phyloP scores from a whole-genome alignment of 2,113 vertebrate species.

The Gallinago undulata region DNA sequence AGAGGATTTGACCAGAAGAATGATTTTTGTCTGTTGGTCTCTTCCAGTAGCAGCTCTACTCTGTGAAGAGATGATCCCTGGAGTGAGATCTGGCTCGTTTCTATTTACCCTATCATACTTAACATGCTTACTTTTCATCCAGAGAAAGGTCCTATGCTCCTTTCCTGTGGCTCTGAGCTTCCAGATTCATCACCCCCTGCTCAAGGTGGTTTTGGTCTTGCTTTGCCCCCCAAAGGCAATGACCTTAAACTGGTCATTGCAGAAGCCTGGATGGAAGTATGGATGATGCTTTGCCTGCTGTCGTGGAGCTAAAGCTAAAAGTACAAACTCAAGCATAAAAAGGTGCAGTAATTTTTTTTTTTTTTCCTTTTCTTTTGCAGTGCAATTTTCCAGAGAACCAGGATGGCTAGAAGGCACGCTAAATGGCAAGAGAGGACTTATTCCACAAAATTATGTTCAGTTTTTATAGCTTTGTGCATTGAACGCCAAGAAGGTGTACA shows the following conservation, averaged over 20 bases:
- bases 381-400: slow-evolving; percentile 88
- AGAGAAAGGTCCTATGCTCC: background rate
- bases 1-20: background rate
- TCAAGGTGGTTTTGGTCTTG: background rate
- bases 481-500: slow-evolving; percentile 72
- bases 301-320: background rate
- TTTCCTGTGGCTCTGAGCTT: background rate
- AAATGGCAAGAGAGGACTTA: slow-evolving; percentile 94
- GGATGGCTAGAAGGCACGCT: slow-evolving; percentile 97
- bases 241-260: background rate
- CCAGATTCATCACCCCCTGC: background rate
- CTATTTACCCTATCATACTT: background rate
- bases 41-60: background rate
- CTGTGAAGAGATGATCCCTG: background rate
- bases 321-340: background rate
- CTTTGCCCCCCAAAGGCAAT: background rate
- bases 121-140: background rate
- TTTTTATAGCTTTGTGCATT: slow-evolving; percentile 79
- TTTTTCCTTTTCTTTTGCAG: slow-evolving; percentile 66
- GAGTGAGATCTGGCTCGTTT: background rate
- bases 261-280: background rate
- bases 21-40: background rate
- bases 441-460: slow-evolving; percentile 97
- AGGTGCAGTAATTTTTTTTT: background rate
- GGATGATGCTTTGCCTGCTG: background rate